Percentiles rank a stretch among this genome's conserved stretches.
These are phyloP conservation scores for Phorcus lineatus DNA, from an alignment of 2,888 invertebrate genomes.

Conservation along the genomic window DNA sequence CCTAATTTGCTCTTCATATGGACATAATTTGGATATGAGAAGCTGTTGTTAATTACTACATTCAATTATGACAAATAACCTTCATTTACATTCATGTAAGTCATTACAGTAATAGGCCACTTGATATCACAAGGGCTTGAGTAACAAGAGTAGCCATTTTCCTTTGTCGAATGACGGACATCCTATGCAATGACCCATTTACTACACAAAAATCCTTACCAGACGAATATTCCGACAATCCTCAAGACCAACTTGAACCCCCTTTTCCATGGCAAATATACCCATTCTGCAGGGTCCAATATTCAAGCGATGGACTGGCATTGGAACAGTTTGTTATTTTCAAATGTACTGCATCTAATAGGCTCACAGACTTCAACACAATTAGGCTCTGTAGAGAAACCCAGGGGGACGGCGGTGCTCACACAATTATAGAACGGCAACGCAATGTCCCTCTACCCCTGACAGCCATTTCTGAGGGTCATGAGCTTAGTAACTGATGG, in stretches of 20 bases:
- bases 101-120: too few species aligned
- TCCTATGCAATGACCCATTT: not conserved
- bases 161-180: not conserved
- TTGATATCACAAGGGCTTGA: not conserved
- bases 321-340: slow-evolving; percentile 15
- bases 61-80: not conserved
- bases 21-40: not conserved
- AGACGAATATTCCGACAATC: slow-evolving; percentile 22
- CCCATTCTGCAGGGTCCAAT: slow-evolving; percentile 19
- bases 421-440: slow-evolving; percentile 2
- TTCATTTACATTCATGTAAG: too few species aligned
- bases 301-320: slow-evolving; percentile 27
- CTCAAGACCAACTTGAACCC: slow-evolving; percentile 25
- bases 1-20: not conserved
- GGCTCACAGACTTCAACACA: not conserved
- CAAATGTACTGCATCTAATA: slow-evolving; percentile 1
- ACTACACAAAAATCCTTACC: slow-evolving; percentile 6
- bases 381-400: slow-evolving; percentile 12
- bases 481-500: not conserved
- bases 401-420: slow-evolving; percentile 4
- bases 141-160: not conserved
- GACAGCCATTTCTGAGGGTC: slow-evolving; percentile 17
- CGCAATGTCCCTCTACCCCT: not conserved
- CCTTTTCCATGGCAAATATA: slow-evolving; percentile 28
- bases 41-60: not conserved